A percentile compares a stretch with the other conserved stretches of the same genome.
Conservation (phyloP, 92 coral and sea anemone species). For the Actinernus sp. region DNA sequence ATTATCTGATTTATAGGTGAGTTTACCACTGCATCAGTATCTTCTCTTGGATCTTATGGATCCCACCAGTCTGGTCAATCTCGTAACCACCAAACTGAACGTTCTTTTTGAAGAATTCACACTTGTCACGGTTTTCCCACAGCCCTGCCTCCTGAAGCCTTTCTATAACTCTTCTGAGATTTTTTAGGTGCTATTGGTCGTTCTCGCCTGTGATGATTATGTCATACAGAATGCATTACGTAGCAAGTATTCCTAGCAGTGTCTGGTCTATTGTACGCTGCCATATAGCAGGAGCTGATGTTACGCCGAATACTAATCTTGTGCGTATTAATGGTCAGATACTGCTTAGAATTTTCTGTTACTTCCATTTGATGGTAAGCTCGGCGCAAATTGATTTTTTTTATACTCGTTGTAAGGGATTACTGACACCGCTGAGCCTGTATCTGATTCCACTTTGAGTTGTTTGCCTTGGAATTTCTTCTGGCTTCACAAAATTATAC, state of each 20-base stretch:
- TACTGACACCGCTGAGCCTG: too few relatives aligned
- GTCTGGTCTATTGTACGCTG: conserved; percentile 67
- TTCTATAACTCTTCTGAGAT: conserved; percentile 42
- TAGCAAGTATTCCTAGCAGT: conserved; percentile 40
- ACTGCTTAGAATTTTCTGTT: conserved; percentile 54
- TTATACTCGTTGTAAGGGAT: too few relatives aligned
- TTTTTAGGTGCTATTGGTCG: conserved; percentile 51
- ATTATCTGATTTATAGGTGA: too few relatives aligned
- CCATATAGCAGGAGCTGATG: conserved; percentile 65
- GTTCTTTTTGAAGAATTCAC: too few relatives aligned
- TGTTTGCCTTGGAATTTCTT: too few relatives aligned
- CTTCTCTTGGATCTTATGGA: too few relatives aligned
- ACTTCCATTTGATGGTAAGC: conserved; percentile 62
- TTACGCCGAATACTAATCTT: conserved; percentile 63
- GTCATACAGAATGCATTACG: conserved; percentile 55
- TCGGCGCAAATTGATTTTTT: conserved; percentile 36
- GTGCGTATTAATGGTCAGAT: conserved; percentile 61
- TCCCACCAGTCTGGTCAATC: too few relatives aligned
- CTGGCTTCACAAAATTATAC: too few relatives aligned
- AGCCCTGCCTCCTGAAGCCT: conserved; percentile 35
- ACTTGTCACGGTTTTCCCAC: too few relatives aligned
- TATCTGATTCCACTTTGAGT: too few relatives aligned
- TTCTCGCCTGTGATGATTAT: conserved; percentile 41
- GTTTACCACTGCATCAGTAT: too few relatives aligned
- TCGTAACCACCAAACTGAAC: too few relatives aligned